Evolutionary conservation across 2,888 invertebrate species (phyloP).

Genomic region (Apodemia hepburni): DNA sequence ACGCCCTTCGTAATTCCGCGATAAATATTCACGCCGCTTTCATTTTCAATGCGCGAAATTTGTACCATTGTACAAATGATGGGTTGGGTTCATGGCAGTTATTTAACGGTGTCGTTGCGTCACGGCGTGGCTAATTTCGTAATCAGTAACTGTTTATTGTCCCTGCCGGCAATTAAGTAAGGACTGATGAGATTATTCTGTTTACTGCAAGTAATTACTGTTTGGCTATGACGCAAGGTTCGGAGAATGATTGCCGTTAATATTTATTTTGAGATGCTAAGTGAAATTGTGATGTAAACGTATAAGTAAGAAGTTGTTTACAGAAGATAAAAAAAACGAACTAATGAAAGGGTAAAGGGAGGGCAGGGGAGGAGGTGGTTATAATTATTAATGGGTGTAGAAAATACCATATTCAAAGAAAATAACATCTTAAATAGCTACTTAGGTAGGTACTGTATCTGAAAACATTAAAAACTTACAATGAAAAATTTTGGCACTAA

Average conservation of each 20-base stretch:
- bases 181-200: slow-evolving; percentile 1
- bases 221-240: not conserved
- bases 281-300: slow-evolving; percentile 3
- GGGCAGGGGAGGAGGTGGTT: no score
- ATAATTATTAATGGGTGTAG: no score
- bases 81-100: slow-evolving; percentile 50
- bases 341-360: no score
- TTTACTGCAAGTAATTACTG: slow-evolving; percentile 6
- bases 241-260: not conserved
- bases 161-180: slow-evolving; percentile 4
- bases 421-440: no score
- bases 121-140: slow-evolving; percentile 48
- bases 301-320: not conserved
- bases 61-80: slow-evolving; percentile 39
- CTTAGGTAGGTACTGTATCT: no score
- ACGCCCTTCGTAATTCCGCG: slow-evolving; percentile 74
- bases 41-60: slow-evolving; percentile 69
- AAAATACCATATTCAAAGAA: no score
- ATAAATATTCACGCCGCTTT: slow-evolving; percentile 74
- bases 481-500: no score
- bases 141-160: slow-evolving; percentile 33
- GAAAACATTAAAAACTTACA: no score
- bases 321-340: no score
- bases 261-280: not conserved
- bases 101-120: slow-evolving; percentile 63